phyloP scores from a whole-genome alignment of 2,888 invertebrate genomes.

The Acheta domesticus region DNA sequence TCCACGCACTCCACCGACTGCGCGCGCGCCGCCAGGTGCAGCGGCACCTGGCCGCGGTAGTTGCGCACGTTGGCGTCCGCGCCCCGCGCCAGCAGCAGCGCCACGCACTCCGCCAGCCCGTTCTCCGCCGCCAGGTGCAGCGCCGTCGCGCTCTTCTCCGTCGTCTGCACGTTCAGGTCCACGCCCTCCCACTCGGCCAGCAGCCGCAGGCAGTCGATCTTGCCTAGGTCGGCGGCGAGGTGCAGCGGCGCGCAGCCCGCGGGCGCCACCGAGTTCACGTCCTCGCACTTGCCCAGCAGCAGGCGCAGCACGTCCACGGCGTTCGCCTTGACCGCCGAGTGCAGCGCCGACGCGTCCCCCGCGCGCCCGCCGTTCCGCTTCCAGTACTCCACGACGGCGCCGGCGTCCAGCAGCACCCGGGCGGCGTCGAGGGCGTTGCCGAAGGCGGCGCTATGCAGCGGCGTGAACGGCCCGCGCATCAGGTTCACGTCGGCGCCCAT shows the following conservation, averaged over 20 bases:
- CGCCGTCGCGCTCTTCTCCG: conserved; percentile 72
- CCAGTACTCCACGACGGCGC: conserved; percentile 59
- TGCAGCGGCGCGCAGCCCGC: conserved; percentile 74
- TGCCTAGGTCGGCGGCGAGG: conserved; percentile 74
- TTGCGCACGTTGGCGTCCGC: conserved; percentile 73
- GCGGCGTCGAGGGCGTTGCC: conserved; percentile 80
- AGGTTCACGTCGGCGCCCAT: conserved; percentile 67
- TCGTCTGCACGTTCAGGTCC: conserved; percentile 67
- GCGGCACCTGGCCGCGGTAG: conserved; percentile 75
- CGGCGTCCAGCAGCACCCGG: conserved; percentile 68
- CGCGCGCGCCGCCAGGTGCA: conserved; percentile 79
- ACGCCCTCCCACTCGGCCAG: conserved; percentile 70
- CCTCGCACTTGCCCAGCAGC: conserved; percentile 70
- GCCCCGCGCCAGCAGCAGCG: conserved; percentile 66
- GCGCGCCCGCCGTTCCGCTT: conserved; percentile 37
- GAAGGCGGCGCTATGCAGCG: conserved; percentile 86
- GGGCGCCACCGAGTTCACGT: conserved; percentile 70
- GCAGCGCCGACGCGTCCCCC: conserved; percentile 67
- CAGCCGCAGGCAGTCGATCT: conserved; percentile 69
- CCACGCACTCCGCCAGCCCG: conserved; percentile 77
- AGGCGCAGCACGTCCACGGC: conserved; percentile 74
- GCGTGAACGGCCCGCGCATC: conserved; percentile 69
- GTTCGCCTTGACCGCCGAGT: conserved; percentile 82
- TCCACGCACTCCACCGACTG: conserved; percentile 80
- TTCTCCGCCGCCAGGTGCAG: conserved; percentile 85